These are phyloP conservation scores for Montipora capricornis DNA, from an alignment of 64 coral and sea anemone species.

Conservation along the genomic window DNA sequence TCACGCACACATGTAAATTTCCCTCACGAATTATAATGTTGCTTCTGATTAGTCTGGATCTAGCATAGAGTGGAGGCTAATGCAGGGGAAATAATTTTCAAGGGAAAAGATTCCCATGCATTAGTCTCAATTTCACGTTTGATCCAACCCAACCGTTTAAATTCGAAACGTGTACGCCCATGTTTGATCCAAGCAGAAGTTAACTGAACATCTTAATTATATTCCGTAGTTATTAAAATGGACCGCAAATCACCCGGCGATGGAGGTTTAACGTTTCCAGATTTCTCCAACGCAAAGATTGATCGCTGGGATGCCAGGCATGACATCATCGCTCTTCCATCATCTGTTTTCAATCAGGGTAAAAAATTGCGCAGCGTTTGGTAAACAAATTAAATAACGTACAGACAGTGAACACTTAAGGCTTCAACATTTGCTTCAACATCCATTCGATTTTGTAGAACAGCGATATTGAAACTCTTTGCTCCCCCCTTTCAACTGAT, in stretches of 20 bases:
- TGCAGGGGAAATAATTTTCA: no score
- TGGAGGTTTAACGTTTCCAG: conserved; percentile 81
- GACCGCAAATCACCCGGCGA: conserved; percentile 83
- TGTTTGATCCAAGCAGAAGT: background rate
- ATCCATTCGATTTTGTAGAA: no score
- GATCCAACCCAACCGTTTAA: no score
- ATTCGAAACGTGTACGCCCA: no score
- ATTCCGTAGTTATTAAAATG: conserved; percentile 75
- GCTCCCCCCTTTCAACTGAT: no score
- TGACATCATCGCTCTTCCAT: conserved; percentile 84
- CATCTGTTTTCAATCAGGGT: conserved; percentile 85
- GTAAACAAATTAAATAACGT: background rate
- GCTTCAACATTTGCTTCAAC: background rate
- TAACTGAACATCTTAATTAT: background rate
- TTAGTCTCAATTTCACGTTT: no score
- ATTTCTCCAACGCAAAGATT: conserved; percentile 80
- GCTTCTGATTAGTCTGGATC: no score
- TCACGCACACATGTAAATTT: no score
- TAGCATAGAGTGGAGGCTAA: no score
- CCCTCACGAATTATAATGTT: no score
- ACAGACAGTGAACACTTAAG: background rate
- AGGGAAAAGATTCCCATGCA: no score
- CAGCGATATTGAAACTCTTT: no score
- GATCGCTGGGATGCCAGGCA: conserved; percentile 83
- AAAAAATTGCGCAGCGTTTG: background rate